Evolutionary conservation across 2,113 vertebrate genomes (phyloP).

Genomic region (Malurus cyaneus): DNA sequence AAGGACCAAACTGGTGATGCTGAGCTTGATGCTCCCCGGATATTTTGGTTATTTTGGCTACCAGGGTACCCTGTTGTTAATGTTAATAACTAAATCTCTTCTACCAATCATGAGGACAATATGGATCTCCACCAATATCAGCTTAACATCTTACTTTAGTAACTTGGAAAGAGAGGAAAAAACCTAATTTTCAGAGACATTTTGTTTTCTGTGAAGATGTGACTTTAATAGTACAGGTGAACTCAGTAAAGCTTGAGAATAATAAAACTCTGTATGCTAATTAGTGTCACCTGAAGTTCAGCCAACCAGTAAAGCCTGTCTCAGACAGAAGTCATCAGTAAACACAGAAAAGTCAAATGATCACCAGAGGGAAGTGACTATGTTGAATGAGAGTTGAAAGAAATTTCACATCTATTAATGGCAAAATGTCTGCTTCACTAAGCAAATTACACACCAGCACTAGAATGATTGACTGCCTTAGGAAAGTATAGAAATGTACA

Average conservation of each 20-base stretch:
- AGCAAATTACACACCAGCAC: slow-evolving; percentile 20
- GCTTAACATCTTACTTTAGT: not conserved
- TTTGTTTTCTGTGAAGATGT: not conserved
- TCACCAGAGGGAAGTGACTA: not conserved
- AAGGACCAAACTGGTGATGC: not conserved
- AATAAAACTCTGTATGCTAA: not conserved
- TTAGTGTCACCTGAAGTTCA: not conserved
- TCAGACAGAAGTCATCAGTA: not conserved
- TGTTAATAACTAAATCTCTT: not conserved
- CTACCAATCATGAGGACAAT: not conserved
- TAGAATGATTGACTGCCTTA: slow-evolving; percentile 19
- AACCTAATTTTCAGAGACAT: not conserved
- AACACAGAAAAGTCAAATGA: not conserved
- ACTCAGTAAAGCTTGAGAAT: not conserved
- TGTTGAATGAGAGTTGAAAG: slow-evolving; percentile 4
- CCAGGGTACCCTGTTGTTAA: not conserved
- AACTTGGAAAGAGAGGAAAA: not conserved
- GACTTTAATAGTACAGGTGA: not conserved
- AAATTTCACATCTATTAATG: not conserved
- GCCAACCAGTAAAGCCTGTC: not conserved
- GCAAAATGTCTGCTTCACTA: slow-evolving; percentile 26
- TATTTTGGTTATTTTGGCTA: not conserved
- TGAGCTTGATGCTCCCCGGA: not conserved
- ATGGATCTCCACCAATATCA: not conserved
- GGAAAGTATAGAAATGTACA: slow-evolving; percentile 40